phyloP scores from a whole-genome alignment of 1,140 invertebrate species.

The Pantala flavescens region DNA sequence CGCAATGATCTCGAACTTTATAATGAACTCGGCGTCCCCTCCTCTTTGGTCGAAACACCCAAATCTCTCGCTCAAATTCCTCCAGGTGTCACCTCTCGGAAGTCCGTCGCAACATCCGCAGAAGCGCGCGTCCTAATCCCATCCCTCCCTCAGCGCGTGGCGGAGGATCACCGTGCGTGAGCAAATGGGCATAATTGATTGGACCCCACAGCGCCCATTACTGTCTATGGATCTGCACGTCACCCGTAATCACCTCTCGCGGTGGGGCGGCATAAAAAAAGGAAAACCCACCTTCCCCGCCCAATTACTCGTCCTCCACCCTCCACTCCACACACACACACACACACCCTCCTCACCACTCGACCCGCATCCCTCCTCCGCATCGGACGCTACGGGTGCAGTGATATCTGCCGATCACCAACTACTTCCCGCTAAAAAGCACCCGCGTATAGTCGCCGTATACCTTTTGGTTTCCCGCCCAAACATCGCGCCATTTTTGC shows the following conservation, averaged over 20 bases:
- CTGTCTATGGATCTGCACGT: background rate
- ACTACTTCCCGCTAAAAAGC: too few species aligned
- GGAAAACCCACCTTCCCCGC: background rate
- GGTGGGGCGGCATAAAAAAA: background rate
- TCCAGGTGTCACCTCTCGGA: too few species aligned
- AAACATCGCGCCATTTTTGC: too few species aligned
- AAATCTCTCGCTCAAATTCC: too few species aligned
- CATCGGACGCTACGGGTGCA: background rate
- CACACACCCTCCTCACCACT: background rate
- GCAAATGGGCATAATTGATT: conserved; percentile 3
- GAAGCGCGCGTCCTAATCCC: background rate
- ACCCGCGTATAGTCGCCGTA: too few species aligned
- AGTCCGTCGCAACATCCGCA: too few species aligned
- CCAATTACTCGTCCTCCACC: background rate
- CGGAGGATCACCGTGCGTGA: background rate
- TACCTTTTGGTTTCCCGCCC: too few species aligned
- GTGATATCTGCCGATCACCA: background rate
- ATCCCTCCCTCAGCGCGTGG: background rate
- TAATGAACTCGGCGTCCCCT: too few species aligned
- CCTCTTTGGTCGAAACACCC: too few species aligned
- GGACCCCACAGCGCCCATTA: background rate
- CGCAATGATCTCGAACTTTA: too few species aligned
- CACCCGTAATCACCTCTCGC: background rate
- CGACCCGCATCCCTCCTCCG: background rate
- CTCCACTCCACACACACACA: background rate